Evolutionary conservation across 2,888 invertebrate species (phyloP), one percentile per base, ranked within the genome.

Genomic region (Mimumesa dahlbomi): DNA sequence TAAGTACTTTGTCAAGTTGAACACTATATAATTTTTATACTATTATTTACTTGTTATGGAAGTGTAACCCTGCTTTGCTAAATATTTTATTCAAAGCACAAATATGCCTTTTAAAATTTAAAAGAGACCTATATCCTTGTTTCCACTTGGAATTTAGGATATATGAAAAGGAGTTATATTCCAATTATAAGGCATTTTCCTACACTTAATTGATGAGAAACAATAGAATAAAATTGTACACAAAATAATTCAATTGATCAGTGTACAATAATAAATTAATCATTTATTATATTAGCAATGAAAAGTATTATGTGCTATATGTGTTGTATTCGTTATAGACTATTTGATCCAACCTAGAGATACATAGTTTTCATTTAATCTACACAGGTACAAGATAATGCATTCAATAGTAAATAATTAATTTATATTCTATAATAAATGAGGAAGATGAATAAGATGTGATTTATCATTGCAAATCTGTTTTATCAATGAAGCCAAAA

Each of bases 101-200:
- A 62, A 22, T 53, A 53, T 42, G 16, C 16, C 16, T 29, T 58
- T 48, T 48, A 9, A 19, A 22, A 38, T 31, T 57, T 7, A 43
- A 56, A 38, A 56, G 50, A 19, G 19, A 68, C 61, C 31, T 56
- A 16, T 56, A 59, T 38, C 22, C 40, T 38, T 57, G 38, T 38
- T 46, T 52, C 56, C 46, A 49, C 59, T 53, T 69, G 57, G 56
- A 73, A 63, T 54, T 59, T 49, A 45, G n/a, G n/a, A n/a, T n/a
- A n/a, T n/a, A n/a, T n/a, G n/a, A n/a, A n/a, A n/a, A n/a, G n/a
- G n/a, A n/a, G n/a, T n/a, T n/a, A n/a, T n/a, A n/a, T n/a, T n/a
- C n/a, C n/a, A n/a, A n/a, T n/a, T n/a, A n/a, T n/a, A n/a, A n/a
- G n/a, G n/a, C n/a, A n/a, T n/a, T n/a, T n/a, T n/a, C n/a, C n/a